Base-by-base conservation (phyloP, 2,797 vertebrate genomes). In the Margarornis squamiger region DNA sequence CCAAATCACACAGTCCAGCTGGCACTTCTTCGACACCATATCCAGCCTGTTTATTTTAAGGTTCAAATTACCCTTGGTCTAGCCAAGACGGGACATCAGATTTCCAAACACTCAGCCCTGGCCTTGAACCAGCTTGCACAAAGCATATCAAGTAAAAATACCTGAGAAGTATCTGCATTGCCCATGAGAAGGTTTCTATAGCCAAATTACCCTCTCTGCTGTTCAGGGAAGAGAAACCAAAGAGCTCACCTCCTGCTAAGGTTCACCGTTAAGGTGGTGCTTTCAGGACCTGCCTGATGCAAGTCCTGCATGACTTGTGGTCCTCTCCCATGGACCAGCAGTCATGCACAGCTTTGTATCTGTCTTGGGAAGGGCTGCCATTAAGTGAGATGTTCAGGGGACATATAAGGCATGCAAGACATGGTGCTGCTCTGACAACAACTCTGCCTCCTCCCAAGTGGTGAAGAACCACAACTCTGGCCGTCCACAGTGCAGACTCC, bases 301-400 rank as follows among this genome's bases (percentile, higher is more conserved):
- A 70, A 87, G 77, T 51, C 58, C 58, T 61, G 59, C 10, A 38
- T 6, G 57, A 61, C 58, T 45, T 67, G 45, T 27, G 29, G 41
- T 41, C 67, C 36, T 62, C 63, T 62, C n/a, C 41, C 29, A 45
- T 3, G 7, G 30, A 39, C 24, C 36, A 66, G 12, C 57, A 66
- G 49, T 32, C 52, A 74, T 36, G 32, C 26, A 52, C 0, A 0
- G 46, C 27, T 41, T 6, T 4, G 2, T 17, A 39, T 6, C 20
- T 14, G 1, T 17, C 75, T 67, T 10, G 38, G 38, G 34, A 93
- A 84, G 54, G 73, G 79, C 46, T 51, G 32, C 29, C 36, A n/a
- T 24, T 71, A 54, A 83, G 43, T 0, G 20, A 72, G 54, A 65
- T 45, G 43, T 58, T 90, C 16, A 27, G 12, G 14, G 59, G 14